Conservation (phyloP, 2,113 vertebrate species). For the Hystrix cristata region DNA sequence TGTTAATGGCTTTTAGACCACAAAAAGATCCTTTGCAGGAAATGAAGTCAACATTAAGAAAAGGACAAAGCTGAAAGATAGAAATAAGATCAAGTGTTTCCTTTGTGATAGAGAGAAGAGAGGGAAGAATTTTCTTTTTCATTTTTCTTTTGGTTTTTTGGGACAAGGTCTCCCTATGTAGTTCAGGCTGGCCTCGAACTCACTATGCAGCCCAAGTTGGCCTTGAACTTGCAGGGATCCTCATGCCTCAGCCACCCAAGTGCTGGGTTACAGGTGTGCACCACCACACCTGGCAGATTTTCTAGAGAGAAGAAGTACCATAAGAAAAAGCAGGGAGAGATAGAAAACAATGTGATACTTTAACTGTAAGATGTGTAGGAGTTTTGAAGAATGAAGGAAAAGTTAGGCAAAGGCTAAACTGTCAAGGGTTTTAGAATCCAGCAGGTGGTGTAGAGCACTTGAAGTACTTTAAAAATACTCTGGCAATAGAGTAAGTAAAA, state of each 20-base stretch:
- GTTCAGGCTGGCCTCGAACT: too few species aligned
- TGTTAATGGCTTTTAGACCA: neutral
- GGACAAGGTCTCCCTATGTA: too few species aligned
- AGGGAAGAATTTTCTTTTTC: neutral
- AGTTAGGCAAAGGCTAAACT: neutral
- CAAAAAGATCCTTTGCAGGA: neutral
- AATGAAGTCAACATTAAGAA: neutral
- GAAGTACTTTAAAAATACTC: neutral
- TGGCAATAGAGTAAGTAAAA: neutral
- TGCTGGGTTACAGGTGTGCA: too few species aligned
- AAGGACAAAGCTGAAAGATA: neutral
- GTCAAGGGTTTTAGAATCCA: neutral
- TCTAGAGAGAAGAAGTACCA: neutral
- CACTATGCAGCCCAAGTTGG: too few species aligned
- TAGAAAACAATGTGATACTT: neutral
- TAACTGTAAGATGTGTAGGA: neutral
- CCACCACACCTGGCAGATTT: neutral
- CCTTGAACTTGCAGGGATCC: too few species aligned
- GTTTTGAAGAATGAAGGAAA: neutral
- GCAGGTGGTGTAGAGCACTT: neutral
- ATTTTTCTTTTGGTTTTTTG: too few species aligned
- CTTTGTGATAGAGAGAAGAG: neutral
- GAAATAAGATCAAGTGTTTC: neutral
- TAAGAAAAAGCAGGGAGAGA: neutral
- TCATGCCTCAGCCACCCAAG: too few species aligned